These are phyloP conservation scores for Mystacornis crossleyi DNA, from an alignment of 2,113 vertebrate species.

Conservation along the genomic window DNA sequence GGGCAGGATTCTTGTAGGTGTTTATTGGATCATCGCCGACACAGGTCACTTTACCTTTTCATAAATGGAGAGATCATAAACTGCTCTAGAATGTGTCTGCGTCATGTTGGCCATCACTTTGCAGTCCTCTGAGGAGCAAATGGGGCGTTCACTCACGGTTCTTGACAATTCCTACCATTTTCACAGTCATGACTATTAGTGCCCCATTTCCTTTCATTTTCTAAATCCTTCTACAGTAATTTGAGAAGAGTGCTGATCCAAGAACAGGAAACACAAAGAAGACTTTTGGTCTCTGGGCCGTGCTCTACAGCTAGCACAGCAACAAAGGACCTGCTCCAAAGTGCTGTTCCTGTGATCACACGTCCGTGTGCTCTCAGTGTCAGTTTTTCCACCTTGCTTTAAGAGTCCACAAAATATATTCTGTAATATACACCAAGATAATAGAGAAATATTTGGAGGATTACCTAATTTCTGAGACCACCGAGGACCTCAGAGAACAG, in stretches of 20 bases:
- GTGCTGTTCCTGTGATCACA: background rate
- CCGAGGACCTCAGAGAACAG: background rate
- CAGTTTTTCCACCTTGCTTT: background rate
- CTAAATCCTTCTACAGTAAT: background rate
- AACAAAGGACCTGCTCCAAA: background rate
- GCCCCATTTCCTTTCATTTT: background rate
- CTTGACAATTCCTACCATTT: background rate
- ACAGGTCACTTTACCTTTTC: background rate
- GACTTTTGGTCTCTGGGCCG: background rate
- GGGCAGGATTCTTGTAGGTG: no score
- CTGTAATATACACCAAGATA: background rate
- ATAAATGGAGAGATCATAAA: background rate
- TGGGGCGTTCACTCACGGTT: background rate
- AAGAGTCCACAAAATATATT: background rate
- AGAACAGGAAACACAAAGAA: background rate
- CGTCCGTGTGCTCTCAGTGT: fast-evolving
- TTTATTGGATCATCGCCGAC: no score
- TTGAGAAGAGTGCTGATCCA: background rate
- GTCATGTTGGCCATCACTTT: background rate
- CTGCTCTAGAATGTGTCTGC: background rate
- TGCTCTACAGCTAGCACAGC: background rate
- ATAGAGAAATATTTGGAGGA: background rate
- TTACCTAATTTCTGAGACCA: background rate
- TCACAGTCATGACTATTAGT: background rate
- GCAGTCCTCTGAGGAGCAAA: background rate